Percentiles rank a stretch among this genome's conserved stretches.
These are phyloP conservation scores for Pteropus rufus DNA, from an alignment of 2,797 vertebrate genomes.

Conservation along the genomic window DNA sequence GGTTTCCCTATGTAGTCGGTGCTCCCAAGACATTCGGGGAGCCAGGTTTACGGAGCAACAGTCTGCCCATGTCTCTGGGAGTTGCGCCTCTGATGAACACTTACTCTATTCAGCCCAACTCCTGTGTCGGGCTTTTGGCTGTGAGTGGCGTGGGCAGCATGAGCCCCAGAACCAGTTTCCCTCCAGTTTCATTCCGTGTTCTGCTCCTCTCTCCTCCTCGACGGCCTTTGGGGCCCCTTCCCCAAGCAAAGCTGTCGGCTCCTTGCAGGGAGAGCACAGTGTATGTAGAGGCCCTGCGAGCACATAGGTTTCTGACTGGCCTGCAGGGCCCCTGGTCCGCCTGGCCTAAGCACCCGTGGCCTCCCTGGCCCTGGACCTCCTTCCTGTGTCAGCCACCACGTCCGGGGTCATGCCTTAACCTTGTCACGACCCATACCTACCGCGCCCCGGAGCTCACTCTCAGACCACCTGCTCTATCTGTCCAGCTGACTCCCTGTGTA, in stretches of 20 bases:
- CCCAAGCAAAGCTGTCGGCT: not conserved
- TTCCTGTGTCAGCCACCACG: not conserved
- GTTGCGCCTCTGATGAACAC: too few relatives aligned
- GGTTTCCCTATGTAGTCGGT: too few relatives aligned
- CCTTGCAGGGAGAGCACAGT: accelerated
- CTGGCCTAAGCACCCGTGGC: accelerated
- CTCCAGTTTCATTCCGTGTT: not conserved
- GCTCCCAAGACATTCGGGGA: too few relatives aligned
- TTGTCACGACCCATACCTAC: not conserved
- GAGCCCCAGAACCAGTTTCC: too few relatives aligned
- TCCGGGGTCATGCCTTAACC: not conserved
- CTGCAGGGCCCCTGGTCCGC: not conserved
- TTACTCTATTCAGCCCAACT: too few relatives aligned
- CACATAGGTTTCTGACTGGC: not conserved
- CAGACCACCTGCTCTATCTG: not conserved
- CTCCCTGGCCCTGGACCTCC: too few relatives aligned
- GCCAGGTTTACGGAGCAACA: too few relatives aligned
- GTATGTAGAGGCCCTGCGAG: too few relatives aligned
- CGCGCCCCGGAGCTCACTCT: not conserved
- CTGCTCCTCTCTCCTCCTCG: not conserved
- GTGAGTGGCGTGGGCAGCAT: too few relatives aligned
- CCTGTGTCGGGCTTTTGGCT: too few relatives aligned
- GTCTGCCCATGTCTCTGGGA: too few relatives aligned
- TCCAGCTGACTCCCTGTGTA: not conserved
- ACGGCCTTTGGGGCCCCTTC: not conserved